Base-by-base conservation (phyloP, 2,888 invertebrate species). In the Drosophila prostipennis region DNA sequence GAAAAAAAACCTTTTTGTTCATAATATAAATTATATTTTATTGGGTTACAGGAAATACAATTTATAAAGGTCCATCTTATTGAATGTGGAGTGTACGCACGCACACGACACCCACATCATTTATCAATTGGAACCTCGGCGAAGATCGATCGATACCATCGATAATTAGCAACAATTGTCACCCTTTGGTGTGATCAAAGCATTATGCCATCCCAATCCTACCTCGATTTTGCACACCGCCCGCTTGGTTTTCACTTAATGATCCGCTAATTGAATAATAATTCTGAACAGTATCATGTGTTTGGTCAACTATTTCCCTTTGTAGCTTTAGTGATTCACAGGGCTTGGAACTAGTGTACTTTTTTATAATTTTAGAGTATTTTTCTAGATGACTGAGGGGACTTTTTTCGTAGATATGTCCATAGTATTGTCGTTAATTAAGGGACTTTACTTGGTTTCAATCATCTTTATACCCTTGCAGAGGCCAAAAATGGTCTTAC, bases 161-260 rank as follows among this genome's bases (percentile, higher is more conserved):
- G 37, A 60, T 70, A 72, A 70, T 70, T 60, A 70, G 42, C 53
- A 34, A 26, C 46, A 70, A 69, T 59, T 71, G 69, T 59, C 59
- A 59, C 70, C 26, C 37, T 36, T 36, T 26, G 23, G 43, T 51
- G 32, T 32, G 16, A 34, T 49, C 40, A 19, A 3, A 19, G 51
- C 65, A 43, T 63, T 36, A 63, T 42, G 32, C 23, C 36, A n/a
- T 6, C 16, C 37, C 58, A 69, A 69, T 69, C 71, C 48, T 46
- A 37, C 14, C 10, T 19, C 52, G 14, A 36, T 70, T 70, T 70
- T 70, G 70, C 70, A 61, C 70, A 70, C 70, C 49, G 32, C 40
- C 16, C 34, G 5, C 13, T 34, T 16, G 40, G n/a, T 26, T 14
- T 6, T 26, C 59, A 43, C 43, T 39, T 19, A 13, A 13, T 61